Base-by-base conservation (phyloP, 1,140 invertebrate species). In the Lasioglossum baleicum region DNA sequence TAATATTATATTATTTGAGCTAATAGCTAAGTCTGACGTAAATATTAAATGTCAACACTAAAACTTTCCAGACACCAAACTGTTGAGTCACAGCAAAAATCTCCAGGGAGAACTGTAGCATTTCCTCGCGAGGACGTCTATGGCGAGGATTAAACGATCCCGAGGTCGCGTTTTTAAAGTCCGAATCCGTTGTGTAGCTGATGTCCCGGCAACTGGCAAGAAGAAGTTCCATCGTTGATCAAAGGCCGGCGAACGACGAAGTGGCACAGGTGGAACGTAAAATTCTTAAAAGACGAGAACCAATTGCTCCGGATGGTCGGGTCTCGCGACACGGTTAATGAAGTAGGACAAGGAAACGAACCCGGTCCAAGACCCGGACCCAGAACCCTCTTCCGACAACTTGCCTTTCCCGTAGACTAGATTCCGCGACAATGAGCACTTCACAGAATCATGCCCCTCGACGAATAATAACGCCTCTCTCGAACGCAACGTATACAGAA, bases 391-490 rank as follows among this genome's bases (percentile, higher is more conserved):
- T 65, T 68, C 66, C 48, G 71, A 60, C 68, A 71, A 15, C 31
- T 31, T 53, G 60, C 15, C 60, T 78, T 64, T 53, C 35, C 35
- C 22, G 64, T 58, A 68, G 48, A 75, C 73, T 58, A 63, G 60
- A 83, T 80, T 73, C 79, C 67, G 78, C 77, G 73, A 81, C 63
- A 81, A 81, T 80, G 73, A 75, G 72, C 65, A 65, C 51, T 64
- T 26, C 17, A 53, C 42, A 35, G 63, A 51, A 72, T 61, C 67
- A 53, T 53, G 51, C 22, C 20, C 72, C 42, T 69, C 76, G 77
- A 69, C 75, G 76, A 83, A 72, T 81, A 84, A 84, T 76, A 84
- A 83, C 83, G 58, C 65, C 44, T 69, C 72, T 81, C 72, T 81
- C 77, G 76, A 75, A 75, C 60, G 75, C 81, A 26, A 69, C 58